These are phyloP conservation scores for Pantherophis alleghaniensis DNA, from an alignment of 2,797 vertebrate genomes.

Conservation along the genomic window DNA sequence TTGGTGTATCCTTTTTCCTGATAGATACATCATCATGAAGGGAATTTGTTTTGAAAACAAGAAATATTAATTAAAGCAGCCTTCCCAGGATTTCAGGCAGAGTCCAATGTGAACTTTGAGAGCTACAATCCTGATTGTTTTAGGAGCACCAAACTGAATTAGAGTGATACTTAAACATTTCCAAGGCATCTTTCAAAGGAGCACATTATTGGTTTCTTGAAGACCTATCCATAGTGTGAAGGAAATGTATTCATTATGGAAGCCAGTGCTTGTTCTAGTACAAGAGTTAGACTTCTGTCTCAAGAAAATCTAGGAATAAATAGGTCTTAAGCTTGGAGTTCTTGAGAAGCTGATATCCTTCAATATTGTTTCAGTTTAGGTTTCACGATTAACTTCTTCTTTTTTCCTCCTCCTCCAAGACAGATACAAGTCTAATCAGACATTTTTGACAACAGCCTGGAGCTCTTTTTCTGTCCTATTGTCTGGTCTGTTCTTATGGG, in stretches of 20 bases:
- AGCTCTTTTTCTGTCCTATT: background rate
- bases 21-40: background rate
- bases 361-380: background rate
- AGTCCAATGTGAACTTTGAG: background rate
- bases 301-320: background rate
- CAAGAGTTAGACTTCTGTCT: slow-evolving; percentile 20
- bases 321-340: background rate
- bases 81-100: background rate
- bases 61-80: background rate
- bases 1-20: background rate
- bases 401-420: background rate
- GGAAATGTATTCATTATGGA: slow-evolving; percentile 38
- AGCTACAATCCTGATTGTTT: background rate
- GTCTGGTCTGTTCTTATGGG: background rate
- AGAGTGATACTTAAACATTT: slow-evolving; percentile 3
- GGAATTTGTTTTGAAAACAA: background rate
- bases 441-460: background rate
- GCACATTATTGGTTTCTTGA: slow-evolving; percentile 24
- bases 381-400: background rate
- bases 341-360: background rate
- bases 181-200: background rate
- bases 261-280: slow-evolving; percentile 40
- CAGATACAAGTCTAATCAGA: background rate
- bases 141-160: background rate
- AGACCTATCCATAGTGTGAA: background rate